phyloP scores from a whole-genome alignment of 2,888 invertebrate genomes.

The Didymodactylos carnosus region DNA sequence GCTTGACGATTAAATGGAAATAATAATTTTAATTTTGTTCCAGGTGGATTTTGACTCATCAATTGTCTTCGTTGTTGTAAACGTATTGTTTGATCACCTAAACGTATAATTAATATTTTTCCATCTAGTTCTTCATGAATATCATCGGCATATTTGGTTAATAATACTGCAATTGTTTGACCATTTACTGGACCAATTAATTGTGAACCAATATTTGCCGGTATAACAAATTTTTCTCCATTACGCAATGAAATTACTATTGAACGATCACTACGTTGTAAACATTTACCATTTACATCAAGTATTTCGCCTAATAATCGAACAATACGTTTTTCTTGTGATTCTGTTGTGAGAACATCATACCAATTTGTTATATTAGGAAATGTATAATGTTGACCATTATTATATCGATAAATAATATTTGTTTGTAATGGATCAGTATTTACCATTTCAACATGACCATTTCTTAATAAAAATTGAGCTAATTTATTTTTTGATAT shows the following conservation, averaged over 20 bases:
- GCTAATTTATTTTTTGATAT: not conserved
- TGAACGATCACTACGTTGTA: not conserved
- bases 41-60: not conserved
- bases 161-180: not conserved
- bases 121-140: not conserved
- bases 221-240: slow-evolving; percentile 85
- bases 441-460: not conserved
- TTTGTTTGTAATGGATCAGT: not conserved
- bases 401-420: not conserved
- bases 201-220: slow-evolving; percentile 54
- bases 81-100: not conserved
- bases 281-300: not conserved
- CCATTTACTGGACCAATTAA: not conserved
- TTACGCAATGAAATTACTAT: slow-evolving; percentile 39
- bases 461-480: not conserved
- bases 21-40: not conserved
- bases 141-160: not conserved
- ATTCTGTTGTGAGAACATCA: not conserved
- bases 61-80: not conserved
- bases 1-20: not conserved
- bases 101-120: not conserved
- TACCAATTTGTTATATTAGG: not conserved
- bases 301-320: not conserved
- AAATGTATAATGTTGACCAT: not conserved
- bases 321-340: not conserved